Evolutionary conservation across 2,113 vertebrate species (phyloP), one percentile per base, ranked within the genome.

Genomic region (Heliornis fulica): DNA sequence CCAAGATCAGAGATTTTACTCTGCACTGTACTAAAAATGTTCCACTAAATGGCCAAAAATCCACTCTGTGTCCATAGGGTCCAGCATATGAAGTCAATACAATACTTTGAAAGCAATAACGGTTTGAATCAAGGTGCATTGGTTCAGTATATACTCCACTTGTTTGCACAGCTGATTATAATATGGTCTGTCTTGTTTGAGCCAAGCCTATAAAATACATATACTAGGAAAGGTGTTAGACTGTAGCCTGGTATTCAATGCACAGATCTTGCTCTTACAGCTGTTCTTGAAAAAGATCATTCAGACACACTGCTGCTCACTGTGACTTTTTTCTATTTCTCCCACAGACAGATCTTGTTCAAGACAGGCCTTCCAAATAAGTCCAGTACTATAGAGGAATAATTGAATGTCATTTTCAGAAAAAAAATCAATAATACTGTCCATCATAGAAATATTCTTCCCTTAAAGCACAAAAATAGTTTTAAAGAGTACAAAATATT

Each of bases 131-230:
- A 93, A 83, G 50, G 36, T 72, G 36, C 60, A 26, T 60, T 84
- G 19, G 10, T 83, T 91, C 50, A 36, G 18, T 74, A 59, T 65
- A 77, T 64, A 40, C 88, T 91, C 68, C 71, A 72, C 10, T 81
- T 94, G 53, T 94, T 97, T 90, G 90, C 87, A 95, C 45, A 96
- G 83, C 41, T 94, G 84, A 83, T 92, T 89, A 81, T 57, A 83
- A 83, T 72, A 84, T 5, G 80, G 46, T 25, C 79, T 53, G 41
- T 60, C 51, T 90, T 82, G n/a, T 57, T 88, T 38, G 45, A 95
- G 76, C 76, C 89, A 96, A 94, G 79, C 10, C 31, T 82, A 60
- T 94, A 89, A 94, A 96, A 87, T 46, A 65, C 0, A 0, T 36
- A 13, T 74, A 63, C 19, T 61, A 84, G 31, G 32, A 87, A 94